A percentile compares a stretch with the other conserved stretches of the same genome.
These are phyloP conservation scores for Danio albolineatus DNA, from an alignment of 2,797 vertebrate genomes.

Conservation along the genomic window DNA sequence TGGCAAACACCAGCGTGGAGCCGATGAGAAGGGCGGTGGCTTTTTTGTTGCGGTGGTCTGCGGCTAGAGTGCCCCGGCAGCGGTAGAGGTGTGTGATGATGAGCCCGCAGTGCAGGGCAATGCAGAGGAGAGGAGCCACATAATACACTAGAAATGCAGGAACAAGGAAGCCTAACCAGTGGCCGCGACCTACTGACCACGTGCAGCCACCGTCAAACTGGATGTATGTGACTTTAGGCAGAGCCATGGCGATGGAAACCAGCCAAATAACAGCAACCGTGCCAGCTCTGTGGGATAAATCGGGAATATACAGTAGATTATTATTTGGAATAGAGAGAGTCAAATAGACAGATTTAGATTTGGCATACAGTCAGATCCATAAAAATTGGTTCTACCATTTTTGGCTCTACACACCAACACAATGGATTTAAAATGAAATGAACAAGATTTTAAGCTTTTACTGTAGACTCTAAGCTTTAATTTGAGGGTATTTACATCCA, in stretches of 20 bases:
- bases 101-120: constrained; percentile 74
- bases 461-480: too few relatives aligned
- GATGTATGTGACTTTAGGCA: constrained; percentile 78
- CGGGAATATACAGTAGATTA: background rate
- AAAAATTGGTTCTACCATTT: too few relatives aligned
- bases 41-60: constrained; percentile 73
- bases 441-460: too few relatives aligned
- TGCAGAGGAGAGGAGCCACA: constrained; percentile 73
- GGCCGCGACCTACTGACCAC: constrained; percentile 67
- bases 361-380: too few relatives aligned
- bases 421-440: too few relatives aligned
- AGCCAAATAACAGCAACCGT: constrained; percentile 71
- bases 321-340: too few relatives aligned
- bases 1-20: constrained; percentile 70
- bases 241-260: constrained; percentile 72
- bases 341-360: too few relatives aligned
- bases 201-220: constrained; percentile 71
- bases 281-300: constrained; percentile 59
- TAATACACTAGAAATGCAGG: constrained; percentile 77
- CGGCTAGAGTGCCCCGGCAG: constrained; percentile 65
- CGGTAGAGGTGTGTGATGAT: constrained; percentile 73
- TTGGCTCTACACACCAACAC: too few relatives aligned
- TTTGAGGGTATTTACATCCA: constrained; percentile 48
- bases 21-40: constrained; percentile 72
- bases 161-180: constrained; percentile 77